phyloP scores from a whole-genome alignment of 23 tunicate species.

The Phallusia fumigata region DNA sequence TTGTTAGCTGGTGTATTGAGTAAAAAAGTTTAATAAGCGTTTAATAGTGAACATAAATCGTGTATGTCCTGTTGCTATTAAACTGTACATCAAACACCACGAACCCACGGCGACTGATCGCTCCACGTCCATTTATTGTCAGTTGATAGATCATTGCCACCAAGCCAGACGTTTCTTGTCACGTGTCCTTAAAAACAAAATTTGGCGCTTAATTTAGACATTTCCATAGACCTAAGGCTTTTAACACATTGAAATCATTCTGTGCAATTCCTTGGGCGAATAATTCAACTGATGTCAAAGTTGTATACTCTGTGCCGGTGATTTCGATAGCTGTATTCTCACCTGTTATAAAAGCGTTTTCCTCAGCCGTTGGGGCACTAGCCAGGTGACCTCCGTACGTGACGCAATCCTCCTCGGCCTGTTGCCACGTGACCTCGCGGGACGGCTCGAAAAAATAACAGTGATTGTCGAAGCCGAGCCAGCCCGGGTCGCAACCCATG shows the following conservation, averaged over 20 bases:
- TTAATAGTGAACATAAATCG: too few relatives aligned
- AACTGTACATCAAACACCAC: neutral
- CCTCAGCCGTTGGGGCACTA: constrained; percentile 66
- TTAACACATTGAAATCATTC: too few relatives aligned
- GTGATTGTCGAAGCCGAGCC: constrained; percentile 56
- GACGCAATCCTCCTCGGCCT: constrained; percentile 46
- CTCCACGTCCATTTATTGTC: constrained; percentile 52
- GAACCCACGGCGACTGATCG: constrained; percentile 76
- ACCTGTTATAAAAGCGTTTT: constrained; percentile 83
- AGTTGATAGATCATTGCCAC: constrained; percentile 46
- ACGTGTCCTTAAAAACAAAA: constrained; percentile 54
- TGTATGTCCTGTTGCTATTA: too few relatives aligned
- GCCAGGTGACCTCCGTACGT: constrained; percentile 54
- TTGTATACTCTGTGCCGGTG: too few relatives aligned
- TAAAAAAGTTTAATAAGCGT: too few relatives aligned
- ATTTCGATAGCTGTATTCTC: too few relatives aligned
- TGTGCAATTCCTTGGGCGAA: too few relatives aligned
- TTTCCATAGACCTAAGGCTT: too few relatives aligned
- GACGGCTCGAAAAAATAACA: constrained; percentile 66
- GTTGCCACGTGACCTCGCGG: constrained; percentile 33
- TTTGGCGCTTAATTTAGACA: too few relatives aligned
- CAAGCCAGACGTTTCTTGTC: constrained; percentile 57
- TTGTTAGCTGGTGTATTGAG: too few relatives aligned
- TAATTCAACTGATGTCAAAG: too few relatives aligned
- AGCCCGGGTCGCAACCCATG: constrained; percentile 89